A percentile compares a stretch with the other conserved stretches of the same genome.
These are phyloP conservation scores for Ametastegia equiseti DNA, from an alignment of 2,888 invertebrate species.

Conservation along the genomic window DNA sequence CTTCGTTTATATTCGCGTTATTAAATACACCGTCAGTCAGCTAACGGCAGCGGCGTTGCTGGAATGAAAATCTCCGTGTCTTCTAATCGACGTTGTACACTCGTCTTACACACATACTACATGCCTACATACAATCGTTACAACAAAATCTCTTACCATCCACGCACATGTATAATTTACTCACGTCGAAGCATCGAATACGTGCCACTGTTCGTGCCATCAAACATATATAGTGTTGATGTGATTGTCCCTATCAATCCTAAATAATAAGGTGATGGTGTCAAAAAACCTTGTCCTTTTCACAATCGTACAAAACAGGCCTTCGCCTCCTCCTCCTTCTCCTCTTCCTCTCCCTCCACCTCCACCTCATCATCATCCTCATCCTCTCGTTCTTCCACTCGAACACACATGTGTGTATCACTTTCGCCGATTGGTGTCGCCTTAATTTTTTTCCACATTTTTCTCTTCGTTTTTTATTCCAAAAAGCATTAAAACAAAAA, in stretches of 20 bases:
- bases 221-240: too few species aligned
- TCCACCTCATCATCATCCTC: too few species aligned
- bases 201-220: neutral
- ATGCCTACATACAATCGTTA: neutral
- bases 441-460: slow-evolving; percentile 1
- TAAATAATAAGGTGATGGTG: slow-evolving; percentile 40
- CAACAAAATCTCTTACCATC: too few species aligned
- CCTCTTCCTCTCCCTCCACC: too few species aligned
- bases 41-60: neutral
- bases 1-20: neutral
- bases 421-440: slow-evolving; percentile 26
- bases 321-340: neutral
- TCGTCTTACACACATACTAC: neutral
- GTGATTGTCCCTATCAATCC: slow-evolving; percentile 42
- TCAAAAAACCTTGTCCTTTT: slow-evolving; percentile 13
- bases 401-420: neutral
- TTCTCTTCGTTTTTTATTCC: neutral
- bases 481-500: neutral
- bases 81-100: neutral
- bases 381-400: neutral
- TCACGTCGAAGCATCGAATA: neutral
- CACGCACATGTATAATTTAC: too few species aligned
- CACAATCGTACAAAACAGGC: neutral
- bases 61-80: neutral
- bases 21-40: slow-evolving; percentile 1